Percentiles rank a stretch among this genome's conserved stretches.
Evolutionary conservation across 2,113 vertebrate genomes (phyloP).

Genomic region (Emydura subglobosa): DNA sequence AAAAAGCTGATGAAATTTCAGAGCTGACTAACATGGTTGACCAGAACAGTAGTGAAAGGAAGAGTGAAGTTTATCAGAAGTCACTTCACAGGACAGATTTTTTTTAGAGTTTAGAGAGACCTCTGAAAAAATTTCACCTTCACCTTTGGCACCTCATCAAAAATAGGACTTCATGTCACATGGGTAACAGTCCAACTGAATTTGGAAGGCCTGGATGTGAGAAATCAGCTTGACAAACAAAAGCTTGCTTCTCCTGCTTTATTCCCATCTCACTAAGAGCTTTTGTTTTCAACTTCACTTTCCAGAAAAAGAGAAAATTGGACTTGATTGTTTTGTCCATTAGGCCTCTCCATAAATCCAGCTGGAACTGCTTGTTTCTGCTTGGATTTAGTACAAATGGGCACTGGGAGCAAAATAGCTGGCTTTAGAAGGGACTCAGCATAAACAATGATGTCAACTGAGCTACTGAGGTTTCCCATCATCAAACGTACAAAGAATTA

Average conservation of each 20-base stretch:
- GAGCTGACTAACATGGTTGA: background rate
- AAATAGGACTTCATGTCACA: background rate
- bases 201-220: slow-evolving; percentile 40
- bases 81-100: slow-evolving; percentile 54
- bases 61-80: slow-evolving; percentile 45
- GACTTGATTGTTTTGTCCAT: background rate
- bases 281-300: slow-evolving; percentile 38
- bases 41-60: slow-evolving; percentile 20
- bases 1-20: slow-evolving; percentile 20
- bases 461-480: background rate
- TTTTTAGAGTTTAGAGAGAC: slow-evolving; percentile 63
- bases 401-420: background rate
- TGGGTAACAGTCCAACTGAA: slow-evolving; percentile 59
- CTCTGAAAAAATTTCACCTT: slow-evolving; percentile 56
- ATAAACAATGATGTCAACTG: background rate
- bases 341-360: background rate
- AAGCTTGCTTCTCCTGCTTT: slow-evolving; percentile 13
- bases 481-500: background rate
- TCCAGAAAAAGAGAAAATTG: background rate
- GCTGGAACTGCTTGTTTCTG: background rate
- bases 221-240: slow-evolving; percentile 44
- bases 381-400: background rate
- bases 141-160: slow-evolving; percentile 47
- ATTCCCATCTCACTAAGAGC: slow-evolving; percentile 25
- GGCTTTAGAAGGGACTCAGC: background rate